Base-by-base conservation (phyloP, 92 coral and sea anemone species). In the Meandrina meandrites region DNA sequence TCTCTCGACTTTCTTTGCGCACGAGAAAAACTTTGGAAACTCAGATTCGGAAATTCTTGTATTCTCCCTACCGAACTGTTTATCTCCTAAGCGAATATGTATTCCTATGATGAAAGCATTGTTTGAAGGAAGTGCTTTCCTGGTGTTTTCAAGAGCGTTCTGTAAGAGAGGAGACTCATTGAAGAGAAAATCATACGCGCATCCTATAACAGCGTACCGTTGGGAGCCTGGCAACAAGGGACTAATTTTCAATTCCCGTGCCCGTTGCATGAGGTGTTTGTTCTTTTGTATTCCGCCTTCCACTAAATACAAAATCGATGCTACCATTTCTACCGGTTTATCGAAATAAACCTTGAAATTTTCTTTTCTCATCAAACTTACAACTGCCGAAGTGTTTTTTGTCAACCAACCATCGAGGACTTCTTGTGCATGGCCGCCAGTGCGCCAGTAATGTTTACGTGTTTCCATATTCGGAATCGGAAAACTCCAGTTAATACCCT, bases 81-180 rank as follows among this genome's bases (percentile, higher is more conserved):
- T 27, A 78, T 92, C 95, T 21, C 95, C 95, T 60, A 88, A 58
- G 16, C 95, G 89, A 37, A 90, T 88, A 60, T 92, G 95, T 53
- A 92, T 66, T 24, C 95, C 95, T 54, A 92, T 80, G 21, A 84
- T 76, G 6, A 40, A 31, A 11, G 57, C 22, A 19, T 16, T 21
- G 53, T 89, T 81, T 37, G 80, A 35, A 42, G 91, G 90, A 28
- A 81, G 50, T 8, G 71, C 48, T 31, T 64, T 68, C 6, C 88
- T 76, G 9, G 88, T 75, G 7, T 51, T 42, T 53, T 30, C 45
- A 21, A 90, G 67, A 11, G 72, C 45, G 31, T 45, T 68, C 66
- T 75, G 78, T 10, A 90, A 80, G 14, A 66, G 53, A 2, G 50
- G 58, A 18, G 87, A 32, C 30, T 69, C 78, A 57, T 31, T 18